Evolutionary conservation across 2,888 invertebrate genomes (phyloP).

Genomic region (Acleris sparsana): DNA sequence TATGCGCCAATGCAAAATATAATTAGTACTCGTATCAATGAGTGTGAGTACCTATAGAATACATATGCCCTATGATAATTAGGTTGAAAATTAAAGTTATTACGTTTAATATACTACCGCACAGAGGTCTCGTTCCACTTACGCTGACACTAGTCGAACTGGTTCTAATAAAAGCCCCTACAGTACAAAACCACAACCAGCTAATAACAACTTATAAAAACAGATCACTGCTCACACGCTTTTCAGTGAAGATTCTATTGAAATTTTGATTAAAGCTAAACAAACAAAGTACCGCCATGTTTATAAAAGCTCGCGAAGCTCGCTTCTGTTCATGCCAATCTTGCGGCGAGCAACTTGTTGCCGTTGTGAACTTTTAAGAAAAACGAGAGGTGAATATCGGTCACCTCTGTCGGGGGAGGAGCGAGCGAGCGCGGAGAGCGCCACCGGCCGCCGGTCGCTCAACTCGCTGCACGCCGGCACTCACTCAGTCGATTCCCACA

Average conservation of each 20-base stretch:
- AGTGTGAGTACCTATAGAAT: not conserved
- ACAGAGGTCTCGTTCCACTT: not conserved
- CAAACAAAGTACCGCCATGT: constrained; percentile 81
- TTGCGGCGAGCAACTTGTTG: constrained; percentile 81
- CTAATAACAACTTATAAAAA: constrained; percentile 31
- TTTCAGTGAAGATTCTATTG: constrained; percentile 59
- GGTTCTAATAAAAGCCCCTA: constrained; percentile 15
- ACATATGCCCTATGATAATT: not conserved
- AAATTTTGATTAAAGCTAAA: constrained; percentile 78
- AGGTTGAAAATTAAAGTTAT: not conserved
- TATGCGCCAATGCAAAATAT: not conserved
- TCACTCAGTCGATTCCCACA: constrained; percentile 72
- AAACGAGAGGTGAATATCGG: constrained; percentile 66
- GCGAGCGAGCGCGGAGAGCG: constrained; percentile 73
- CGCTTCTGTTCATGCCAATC: constrained; percentile 83
- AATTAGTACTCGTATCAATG: not conserved
- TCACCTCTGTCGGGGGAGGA: constrained; percentile 75
- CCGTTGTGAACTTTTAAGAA: constrained; percentile 76
- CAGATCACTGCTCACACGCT: constrained; percentile 51
- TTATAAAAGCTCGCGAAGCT: constrained; percentile 82
- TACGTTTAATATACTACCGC: not conserved
- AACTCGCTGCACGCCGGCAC: constrained; percentile 69
- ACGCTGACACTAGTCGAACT: constrained; percentile 10
- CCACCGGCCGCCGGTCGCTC: constrained; percentile 72
- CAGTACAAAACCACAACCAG: constrained; percentile 15